phyloP scores from a whole-genome alignment of 37 sponge, comb jelly and placozoan species.

The Aplysina aerophoba region DNA sequence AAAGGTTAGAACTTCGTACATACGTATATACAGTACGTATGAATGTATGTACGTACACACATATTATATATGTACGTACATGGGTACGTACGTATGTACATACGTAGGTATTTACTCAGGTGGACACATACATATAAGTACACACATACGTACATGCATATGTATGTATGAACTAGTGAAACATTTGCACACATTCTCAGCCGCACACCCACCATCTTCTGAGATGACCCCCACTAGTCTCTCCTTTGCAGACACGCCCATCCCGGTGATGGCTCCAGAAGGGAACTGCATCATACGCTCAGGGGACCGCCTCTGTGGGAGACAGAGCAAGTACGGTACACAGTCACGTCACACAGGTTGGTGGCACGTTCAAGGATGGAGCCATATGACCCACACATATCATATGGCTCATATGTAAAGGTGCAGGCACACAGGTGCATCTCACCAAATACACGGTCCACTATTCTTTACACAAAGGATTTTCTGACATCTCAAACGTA shows the following conservation, averaged over 20 bases:
- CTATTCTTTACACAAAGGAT: too few species aligned
- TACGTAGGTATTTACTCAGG: background rate
- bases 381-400: conserved; percentile 1
- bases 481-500: too few species aligned
- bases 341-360: background rate
- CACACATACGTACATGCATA: background rate
- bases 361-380: background rate
- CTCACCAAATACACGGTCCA: too few species aligned
- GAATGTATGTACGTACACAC: background rate
- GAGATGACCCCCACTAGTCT: conserved; percentile 73
- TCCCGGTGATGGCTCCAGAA: conserved; percentile 77
- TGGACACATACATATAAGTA: background rate
- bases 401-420: too few species aligned
- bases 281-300: conserved; percentile 86
- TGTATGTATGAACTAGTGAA: background rate
- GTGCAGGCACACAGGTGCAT: too few species aligned
- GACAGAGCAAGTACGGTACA: too few species aligned
- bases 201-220: conserved; percentile 51
- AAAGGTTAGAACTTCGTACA: background rate
- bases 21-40: background rate
- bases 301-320: conserved; percentile 79
- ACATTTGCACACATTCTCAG: background rate
- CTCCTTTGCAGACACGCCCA: conserved; percentile 66
- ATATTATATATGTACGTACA: background rate
- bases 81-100: background rate